phyloP scores from a whole-genome alignment of 2,797 vertebrate species.

The Coregonus suidteri region DNA sequence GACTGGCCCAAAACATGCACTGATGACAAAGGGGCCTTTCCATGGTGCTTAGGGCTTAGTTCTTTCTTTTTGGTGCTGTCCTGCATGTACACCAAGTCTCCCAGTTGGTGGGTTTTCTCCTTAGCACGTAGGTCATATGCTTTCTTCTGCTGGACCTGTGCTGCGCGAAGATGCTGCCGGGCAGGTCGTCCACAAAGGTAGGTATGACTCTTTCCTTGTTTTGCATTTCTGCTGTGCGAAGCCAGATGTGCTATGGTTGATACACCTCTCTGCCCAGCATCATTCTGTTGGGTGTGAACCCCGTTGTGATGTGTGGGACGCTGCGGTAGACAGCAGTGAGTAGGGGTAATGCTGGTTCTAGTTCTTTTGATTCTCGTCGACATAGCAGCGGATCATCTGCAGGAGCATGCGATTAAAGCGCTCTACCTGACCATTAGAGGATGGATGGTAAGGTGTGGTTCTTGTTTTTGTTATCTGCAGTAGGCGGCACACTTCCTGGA shows the following conservation, averaged over 20 bases:
- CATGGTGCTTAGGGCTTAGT: background rate
- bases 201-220: background rate
- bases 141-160: constrained; percentile 21
- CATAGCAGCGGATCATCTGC: constrained; percentile 21
- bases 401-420: constrained; percentile 24
- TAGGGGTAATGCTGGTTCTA: constrained; percentile 28
- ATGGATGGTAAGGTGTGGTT: constrained; percentile 33
- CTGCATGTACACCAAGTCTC: constrained; percentile 22
- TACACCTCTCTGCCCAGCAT: constrained; percentile 33
- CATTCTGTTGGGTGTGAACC: constrained; percentile 30
- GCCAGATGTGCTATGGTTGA: constrained; percentile 25
- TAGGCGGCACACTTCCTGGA: background rate
- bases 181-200: constrained; percentile 17
- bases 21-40: no score
- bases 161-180: background rate
- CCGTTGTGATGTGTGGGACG: constrained; percentile 3
- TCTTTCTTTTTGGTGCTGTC: constrained; percentile 22
- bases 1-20: no score
- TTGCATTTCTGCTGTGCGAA: constrained; percentile 2
- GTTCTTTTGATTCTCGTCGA: constrained; percentile 29
- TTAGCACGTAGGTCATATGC: constrained; percentile 11
- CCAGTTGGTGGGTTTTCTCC: constrained; percentile 15
- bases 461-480: constrained; percentile 29
- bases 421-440: constrained; percentile 21
- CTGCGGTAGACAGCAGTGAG: constrained; percentile 26